phyloP scores from a whole-genome alignment of 2,797 vertebrate species.

The Malurus splendens region DNA sequence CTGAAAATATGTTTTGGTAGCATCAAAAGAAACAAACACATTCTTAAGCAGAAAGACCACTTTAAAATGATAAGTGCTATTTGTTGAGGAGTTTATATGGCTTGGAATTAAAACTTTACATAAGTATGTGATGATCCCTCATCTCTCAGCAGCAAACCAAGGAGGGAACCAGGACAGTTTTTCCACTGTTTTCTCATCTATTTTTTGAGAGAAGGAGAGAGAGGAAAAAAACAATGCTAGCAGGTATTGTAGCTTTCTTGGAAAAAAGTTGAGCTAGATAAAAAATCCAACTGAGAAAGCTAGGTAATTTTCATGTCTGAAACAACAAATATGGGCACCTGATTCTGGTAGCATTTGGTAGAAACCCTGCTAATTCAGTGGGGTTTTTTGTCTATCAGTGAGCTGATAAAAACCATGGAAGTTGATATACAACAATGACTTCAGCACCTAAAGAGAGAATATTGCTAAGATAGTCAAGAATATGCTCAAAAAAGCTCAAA shows the following conservation, averaged over 20 bases:
- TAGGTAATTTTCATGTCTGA: not conserved
- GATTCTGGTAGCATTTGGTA: not conserved
- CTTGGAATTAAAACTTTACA: not conserved
- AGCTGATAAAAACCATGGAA: not conserved
- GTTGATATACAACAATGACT: not conserved
- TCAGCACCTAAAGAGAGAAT: not conserved
- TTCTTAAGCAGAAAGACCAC: not conserved
- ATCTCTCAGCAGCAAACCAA: not conserved
- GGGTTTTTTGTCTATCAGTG: not conserved
- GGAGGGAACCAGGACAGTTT: not conserved
- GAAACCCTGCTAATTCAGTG: not conserved
- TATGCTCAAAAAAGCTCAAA: rapidly evolving
- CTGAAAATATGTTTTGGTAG: not conserved
- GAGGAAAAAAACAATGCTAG: not conserved
- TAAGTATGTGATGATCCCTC: not conserved
- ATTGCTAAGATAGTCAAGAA: not conserved
- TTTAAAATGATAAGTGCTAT: rapidly evolving
- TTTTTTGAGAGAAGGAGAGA: not conserved
- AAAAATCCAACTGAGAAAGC: not conserved
- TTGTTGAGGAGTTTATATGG: not conserved
- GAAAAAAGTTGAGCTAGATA: not conserved
- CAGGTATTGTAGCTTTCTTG: not conserved
- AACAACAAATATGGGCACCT: not conserved
- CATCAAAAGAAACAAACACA: not conserved
- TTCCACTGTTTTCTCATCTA: not conserved